Evolutionary conservation across 92 coral and sea anemone species (phyloP), one percentile per base, ranked within the genome.

Genomic region (Siderastrea siderea): DNA sequence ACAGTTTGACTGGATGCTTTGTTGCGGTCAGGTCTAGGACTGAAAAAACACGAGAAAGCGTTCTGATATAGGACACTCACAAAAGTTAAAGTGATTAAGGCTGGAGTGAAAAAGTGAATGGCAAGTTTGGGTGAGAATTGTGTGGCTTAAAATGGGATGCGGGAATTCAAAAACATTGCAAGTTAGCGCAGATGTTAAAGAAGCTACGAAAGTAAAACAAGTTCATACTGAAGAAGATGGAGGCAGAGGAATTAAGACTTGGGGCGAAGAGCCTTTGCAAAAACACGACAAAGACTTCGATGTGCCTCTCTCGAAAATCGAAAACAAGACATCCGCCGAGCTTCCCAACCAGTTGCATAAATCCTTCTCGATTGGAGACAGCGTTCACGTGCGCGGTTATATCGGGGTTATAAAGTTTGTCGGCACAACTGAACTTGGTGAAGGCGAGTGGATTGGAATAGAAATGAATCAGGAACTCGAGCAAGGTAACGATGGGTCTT

Each of bases 391-490:
- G 2, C 94, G 88, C 1, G 98, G 98, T 16, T 91, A 95, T 75
- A 90, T 91, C 38, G 98, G 98, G 16, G 89, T 89, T 38, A 86
- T 95, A 26, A 91, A 84, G 77, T 95, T 77, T 84, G 85, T 90
- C 47, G 98, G 98, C 48, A 17, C 59, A 3, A 95, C 98, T 3
- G 83, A 90, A 44, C 91, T 95, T 12, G 98, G 96, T 15, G 92
- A 94, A 70, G 98, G 95, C 1, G 91, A 87, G 3, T 90, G 95
- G 96, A 82, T 95, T 61, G 98, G 98, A 50, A 75, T 95, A 61
- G 94, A 93, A 38, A 94, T 95, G 71, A 77, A 88, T 17, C 86
- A 84, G 68, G 85, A 85, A 11, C 94, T 89, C 13, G 75, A 75
- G 43, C 96, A 95, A 75, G 98, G 98, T 26, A 93, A 93, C 64